Percentiles rank a stretch among this genome's conserved stretches.
phyloP scores from a whole-genome alignment of 2,888 invertebrate genomes.

The Resseliella maxima region DNA sequence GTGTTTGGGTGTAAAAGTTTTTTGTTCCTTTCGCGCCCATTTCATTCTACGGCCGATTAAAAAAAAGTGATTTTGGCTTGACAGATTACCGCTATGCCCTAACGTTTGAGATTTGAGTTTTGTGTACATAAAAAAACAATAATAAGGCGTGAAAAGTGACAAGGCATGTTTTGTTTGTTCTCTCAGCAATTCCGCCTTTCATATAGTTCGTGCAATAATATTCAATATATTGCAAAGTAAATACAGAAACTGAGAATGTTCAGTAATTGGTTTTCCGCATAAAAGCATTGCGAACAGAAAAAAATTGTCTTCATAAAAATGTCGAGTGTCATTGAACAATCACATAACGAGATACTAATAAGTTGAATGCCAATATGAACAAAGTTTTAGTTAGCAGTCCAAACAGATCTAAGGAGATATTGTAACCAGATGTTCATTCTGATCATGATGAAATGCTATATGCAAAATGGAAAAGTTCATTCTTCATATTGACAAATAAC shows the following conservation, averaged over 20 bases:
- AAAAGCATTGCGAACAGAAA: too few species aligned
- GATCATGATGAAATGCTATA: too few species aligned
- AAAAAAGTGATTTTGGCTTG: background rate
- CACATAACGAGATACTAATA: too few species aligned
- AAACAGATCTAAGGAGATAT: too few species aligned
- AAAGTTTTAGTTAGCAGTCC: too few species aligned
- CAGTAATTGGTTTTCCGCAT: background rate
- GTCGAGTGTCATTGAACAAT: too few species aligned
- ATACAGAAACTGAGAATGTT: background rate
- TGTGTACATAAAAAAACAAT: background rate
- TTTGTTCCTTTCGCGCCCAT: background rate
- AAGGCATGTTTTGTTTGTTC: conserved; percentile 4
- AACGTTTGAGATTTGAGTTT: background rate
- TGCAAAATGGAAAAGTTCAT: too few species aligned
- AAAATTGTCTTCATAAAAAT: too few species aligned
- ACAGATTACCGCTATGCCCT: conserved; percentile 47
- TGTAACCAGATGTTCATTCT: too few species aligned
- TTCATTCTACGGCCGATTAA: background rate
- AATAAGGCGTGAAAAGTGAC: conserved; percentile 38
- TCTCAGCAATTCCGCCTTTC: background rate
- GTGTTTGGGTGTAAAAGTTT: background rate
- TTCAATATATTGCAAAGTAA: background rate
- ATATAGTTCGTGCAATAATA: background rate
- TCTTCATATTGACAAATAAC: too few species aligned
- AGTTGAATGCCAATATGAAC: too few species aligned